A percentile compares a stretch with the other conserved stretches of the same genome.
phyloP scores from a whole-genome alignment of 2,888 invertebrate species.

The Meloe dianella region DNA sequence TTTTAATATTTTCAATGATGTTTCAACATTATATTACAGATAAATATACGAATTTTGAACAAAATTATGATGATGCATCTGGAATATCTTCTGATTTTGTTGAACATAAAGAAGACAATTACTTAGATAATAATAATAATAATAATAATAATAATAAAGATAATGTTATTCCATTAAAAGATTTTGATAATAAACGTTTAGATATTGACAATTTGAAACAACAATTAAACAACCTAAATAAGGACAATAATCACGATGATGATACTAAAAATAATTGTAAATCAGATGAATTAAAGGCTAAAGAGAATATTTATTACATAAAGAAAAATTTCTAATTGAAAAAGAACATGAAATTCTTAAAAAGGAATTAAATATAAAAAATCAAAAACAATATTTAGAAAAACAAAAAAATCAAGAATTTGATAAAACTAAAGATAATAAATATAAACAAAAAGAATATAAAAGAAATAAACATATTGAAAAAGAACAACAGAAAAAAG shows the following conservation, averaged over 20 bases:
- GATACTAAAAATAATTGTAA: constrained; percentile 20
- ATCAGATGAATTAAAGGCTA: constrained; percentile 29
- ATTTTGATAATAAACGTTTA: too few relatives aligned
- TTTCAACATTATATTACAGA: not conserved
- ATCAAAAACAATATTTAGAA: not conserved
- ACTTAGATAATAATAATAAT: too few relatives aligned
- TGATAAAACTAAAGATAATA: not conserved
- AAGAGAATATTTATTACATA: constrained; percentile 28
- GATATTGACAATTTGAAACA: not conserved
- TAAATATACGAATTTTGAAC: not conserved
- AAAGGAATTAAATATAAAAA: constrained; percentile 26
- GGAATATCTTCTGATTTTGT: too few relatives aligned
- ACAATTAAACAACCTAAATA: not conserved
- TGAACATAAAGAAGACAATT: too few relatives aligned
- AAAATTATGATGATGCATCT: not conserved
- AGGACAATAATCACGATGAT: not conserved
- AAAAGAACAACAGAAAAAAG: constrained; percentile 14
- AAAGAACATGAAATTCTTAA: constrained; percentile 29
- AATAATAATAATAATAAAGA: not conserved
- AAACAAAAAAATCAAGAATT: constrained; percentile 9
- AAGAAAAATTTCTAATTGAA: constrained; percentile 33
- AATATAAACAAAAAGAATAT: constrained; percentile 10
- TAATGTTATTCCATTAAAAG: not conserved
- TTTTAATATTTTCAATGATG: not conserved
- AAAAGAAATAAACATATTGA: constrained; percentile 7